Evolutionary conservation across 2,113 vertebrate species (phyloP), one percentile per base, ranked within the genome.

Genomic region (Micronycteris hirsuta): DNA sequence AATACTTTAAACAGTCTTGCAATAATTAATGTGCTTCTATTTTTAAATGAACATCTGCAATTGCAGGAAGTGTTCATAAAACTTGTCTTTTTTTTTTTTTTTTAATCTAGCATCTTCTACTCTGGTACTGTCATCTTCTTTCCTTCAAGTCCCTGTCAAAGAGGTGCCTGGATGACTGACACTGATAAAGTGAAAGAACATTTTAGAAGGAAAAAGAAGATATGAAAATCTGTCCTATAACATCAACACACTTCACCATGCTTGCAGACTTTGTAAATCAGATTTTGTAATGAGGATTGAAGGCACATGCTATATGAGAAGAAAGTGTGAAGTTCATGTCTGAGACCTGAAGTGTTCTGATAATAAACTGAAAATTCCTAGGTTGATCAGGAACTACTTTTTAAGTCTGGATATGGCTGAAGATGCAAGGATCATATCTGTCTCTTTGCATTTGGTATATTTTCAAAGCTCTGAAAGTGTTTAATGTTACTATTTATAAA

Each of bases 21-120:
- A 70, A 68, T 92, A 98, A 97, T 96, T 82, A 97, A 80, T 89
- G 84, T 43, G 11, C 61, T 97, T 97, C 97, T 96, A 86, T 84
- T 97, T 95, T 97, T 94, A 96, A 80, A 74, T 90, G 78, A 47
- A 74, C 89, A 94, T 43, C 94, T 97, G 65, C 61, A 95, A 89
- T 86, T 80, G 28, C 33, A 94, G 20, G 47, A 92, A 97, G 33
- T 91, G 81, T 93, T 98, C 85, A 15, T 52, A 74, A 56, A 88
- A 83, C 61, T 26, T 71, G 11, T 16, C 1, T 47, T 4, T 61
- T 47, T 78, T 85, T 76, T 61, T 49, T 94, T 41, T 52, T 78
- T 83, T 76, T 85, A n/a, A 80, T 77, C 19, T 22, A 68, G 20
- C 52, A 11, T 56, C 41, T 84, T 97, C 54, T 63, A 38, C 78